Base-by-base conservation (phyloP, 1,140 invertebrate species). In the Pseudomyrmex pallidus region DNA sequence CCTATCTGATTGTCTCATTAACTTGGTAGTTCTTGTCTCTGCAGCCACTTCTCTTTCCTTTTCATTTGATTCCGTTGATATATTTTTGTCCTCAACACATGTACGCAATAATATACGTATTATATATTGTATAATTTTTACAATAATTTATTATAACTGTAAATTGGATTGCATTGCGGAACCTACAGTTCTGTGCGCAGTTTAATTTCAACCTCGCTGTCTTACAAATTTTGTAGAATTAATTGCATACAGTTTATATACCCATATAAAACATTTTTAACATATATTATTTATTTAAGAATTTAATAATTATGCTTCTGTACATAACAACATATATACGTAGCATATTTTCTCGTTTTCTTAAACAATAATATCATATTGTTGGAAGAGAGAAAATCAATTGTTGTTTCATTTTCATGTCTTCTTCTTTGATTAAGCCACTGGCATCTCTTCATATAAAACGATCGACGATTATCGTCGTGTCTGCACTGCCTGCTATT, bases 351-450 rank as follows among this genome's bases (percentile, higher is more conserved):
- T 50, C 7, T 22, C 13, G 20, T 3, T 44, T 35, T 17, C 22
- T 70, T n/a, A 52, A 52, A 68, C 48, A 70, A 70, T 54, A 70
- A 70, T 54, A 35, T 35, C 35, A 35, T 35, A 35, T 35, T 35
- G 35, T 35, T 35, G 35, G 5, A 35, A 35, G 35, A 35, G 13
- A 15, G 8, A 57, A 15, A 57, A 1, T 66, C 2, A 56, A 48
- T 17, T 9, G 46, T 35, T 3, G n/a, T n/a, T n/a, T n/a, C n/a
- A n/a, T n/a, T n/a, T n/a, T n/a, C n/a, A n/a, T n/a, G n/a, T n/a
- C n/a, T n/a, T n/a, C n/a, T n/a, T n/a, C n/a, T n/a, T n/a, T n/a
- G n/a, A n/a, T n/a, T n/a, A n/a, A n/a, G n/a, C n/a, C n/a, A n/a
- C n/a, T n/a, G n/a, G n/a, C n/a, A n/a, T n/a, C n/a, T n/a, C n/a